Base-by-base conservation (phyloP, 2,888 invertebrate genomes). In the Tortrix viridana region DNA sequence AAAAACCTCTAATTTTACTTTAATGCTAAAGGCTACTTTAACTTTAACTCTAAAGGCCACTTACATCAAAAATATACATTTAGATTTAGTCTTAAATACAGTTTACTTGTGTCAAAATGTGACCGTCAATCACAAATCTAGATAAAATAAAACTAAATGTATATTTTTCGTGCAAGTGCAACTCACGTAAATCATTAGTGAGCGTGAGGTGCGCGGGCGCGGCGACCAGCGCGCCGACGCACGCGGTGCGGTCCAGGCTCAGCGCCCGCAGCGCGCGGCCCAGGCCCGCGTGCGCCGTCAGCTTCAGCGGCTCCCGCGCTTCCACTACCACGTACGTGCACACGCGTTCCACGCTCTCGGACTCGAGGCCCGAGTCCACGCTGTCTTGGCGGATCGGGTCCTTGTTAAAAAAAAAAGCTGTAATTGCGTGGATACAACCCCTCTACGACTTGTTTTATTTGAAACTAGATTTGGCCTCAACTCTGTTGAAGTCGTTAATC, bases 311-410 rank as follows among this genome's bases (percentile, higher is more conserved):
- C 67, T 96, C 95, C 54, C 94, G 93, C 0, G 95, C 94, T 68
- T 95, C 95, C 3, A 96, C 75, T 55, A 96, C 88, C 6, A 96
- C 74, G 80, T 96, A 96, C 0, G 94, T 94, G 50, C 96, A 95
- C 49, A 85, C 71, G 9, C 85, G 85, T 52, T 92, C 92, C 0
- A 76, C 65, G 44, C 75, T 79, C 19, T 92, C 92, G 0, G 86
- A 75, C 44, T 92, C 93, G 12, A 92, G 73, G 0, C 92, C 92
- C 0, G 93, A 93, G 71, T 93, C 93, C 1, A 92, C 83, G 57
- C 92, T 93, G 68, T 93, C 92, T 60, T 88, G 87, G 3, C 84
- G 85, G 32, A 83, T 75, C 4, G 89, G 88, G 5, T 89, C 88
- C 88, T 91, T 59, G 20, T 16, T 23, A 54, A 23, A 5, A 7